A percentile compares a stretch with the other conserved stretches of the same genome.
Conservation (phyloP, 2,113 vertebrate species). For the Callospermophilus lateralis region DNA sequence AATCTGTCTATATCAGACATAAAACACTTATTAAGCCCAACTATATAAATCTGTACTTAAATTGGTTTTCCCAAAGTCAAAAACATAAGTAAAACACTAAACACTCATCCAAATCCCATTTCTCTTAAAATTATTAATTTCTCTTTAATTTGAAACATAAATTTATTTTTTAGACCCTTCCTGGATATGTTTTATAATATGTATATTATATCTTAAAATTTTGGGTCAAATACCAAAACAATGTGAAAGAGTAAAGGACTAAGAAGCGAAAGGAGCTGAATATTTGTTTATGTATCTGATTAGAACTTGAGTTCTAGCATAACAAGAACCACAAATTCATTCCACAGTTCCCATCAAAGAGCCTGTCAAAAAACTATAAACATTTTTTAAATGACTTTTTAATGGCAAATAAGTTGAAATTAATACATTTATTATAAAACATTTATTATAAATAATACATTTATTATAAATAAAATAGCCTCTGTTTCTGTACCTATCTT, state of each 20-base stretch:
- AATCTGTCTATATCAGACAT: conserved; percentile 6
- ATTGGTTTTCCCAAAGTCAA: conserved; percentile 20
- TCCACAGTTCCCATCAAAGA: not conserved
- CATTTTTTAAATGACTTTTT: conserved; percentile 15
- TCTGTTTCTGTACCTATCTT: not conserved
- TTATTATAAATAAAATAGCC: not conserved
- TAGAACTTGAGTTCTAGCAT: conserved; percentile 15
- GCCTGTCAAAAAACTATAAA: conserved; percentile 40
- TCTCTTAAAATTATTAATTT: conserved; percentile 34
- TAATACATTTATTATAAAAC: not conserved
- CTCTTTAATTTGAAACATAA: not conserved
- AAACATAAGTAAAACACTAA: conserved; percentile 44
- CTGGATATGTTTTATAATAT: not conserved
- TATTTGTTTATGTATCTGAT: conserved; percentile 20
- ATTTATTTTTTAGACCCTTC: not conserved
- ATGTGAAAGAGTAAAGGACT: not conserved
- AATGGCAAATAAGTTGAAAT: not conserved
- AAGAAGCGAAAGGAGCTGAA: not conserved
- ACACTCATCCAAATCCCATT: not conserved
- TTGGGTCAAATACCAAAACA: not conserved
- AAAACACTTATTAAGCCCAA: conserved; percentile 23
- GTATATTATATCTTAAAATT: not conserved
- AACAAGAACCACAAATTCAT: not conserved
- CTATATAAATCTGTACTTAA: not conserved
- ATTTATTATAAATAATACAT: not conserved